Conservation (phyloP, 92 coral and sea anemone genomes). For the Porites rus region DNA sequence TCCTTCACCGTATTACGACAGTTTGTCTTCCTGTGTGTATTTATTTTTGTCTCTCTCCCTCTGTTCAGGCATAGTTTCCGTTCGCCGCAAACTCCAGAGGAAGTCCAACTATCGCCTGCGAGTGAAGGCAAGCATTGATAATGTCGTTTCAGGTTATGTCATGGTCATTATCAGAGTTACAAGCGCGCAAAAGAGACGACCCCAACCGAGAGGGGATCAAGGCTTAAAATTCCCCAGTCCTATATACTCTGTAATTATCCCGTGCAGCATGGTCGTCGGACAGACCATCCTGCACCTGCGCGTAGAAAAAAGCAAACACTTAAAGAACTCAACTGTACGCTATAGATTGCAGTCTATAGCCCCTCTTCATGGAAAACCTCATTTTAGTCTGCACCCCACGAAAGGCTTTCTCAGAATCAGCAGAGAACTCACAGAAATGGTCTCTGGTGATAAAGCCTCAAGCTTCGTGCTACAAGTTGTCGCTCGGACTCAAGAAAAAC, state of each 20-base stretch:
- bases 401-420: conserved; percentile 58
- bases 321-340: conserved; percentile 39
- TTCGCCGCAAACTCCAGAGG: conserved; percentile 50
- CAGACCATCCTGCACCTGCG: conserved; percentile 70
- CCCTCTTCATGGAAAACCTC: conserved; percentile 10
- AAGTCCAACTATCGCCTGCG: conserved; percentile 68
- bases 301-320: conserved; percentile 41
- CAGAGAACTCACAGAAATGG: conserved; percentile 38
- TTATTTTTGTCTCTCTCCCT: too few species aligned
- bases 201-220: not conserved
- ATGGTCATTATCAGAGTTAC: conserved; percentile 66
- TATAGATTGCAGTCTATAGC: conserved; percentile 59
- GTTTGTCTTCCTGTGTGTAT: too few species aligned
- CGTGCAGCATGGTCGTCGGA: conserved; percentile 62
- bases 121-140: conserved; percentile 79
- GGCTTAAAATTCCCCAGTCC: conserved; percentile 66
- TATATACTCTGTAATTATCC: conserved; percentile 81
- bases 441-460: conserved; percentile 14
- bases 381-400: conserved; percentile 42
- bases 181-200: conserved; percentile 1
- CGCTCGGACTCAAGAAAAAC: conserved; percentile 57
- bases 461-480: conserved; percentile 59
- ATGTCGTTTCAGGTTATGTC: conserved; percentile 57
- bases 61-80: conserved; percentile 31
- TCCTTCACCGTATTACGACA: too few species aligned